Conservation (phyloP, 2,888 invertebrate species). For the Dendrolimus houi region DNA sequence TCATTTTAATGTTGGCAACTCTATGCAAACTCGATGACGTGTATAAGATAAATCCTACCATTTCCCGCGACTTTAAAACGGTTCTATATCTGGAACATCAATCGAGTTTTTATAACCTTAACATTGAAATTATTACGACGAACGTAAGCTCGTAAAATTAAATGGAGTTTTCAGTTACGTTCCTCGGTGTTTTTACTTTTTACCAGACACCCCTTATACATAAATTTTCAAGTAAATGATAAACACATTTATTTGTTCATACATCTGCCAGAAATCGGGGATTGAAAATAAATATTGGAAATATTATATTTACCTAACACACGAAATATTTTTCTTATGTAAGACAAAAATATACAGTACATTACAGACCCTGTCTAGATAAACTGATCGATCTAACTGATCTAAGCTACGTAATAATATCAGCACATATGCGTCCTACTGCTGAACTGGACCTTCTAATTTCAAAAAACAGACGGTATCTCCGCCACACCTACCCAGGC, state of each 20-base stretch:
- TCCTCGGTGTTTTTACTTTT: slow-evolving; percentile 10
- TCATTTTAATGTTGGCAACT: slow-evolving; percentile 1
- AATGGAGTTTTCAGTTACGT: slow-evolving; percentile 16
- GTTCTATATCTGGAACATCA: slow-evolving; percentile 30
- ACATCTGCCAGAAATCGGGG: slow-evolving; percentile 6
- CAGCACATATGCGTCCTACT: too few species aligned
- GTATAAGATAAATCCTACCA: slow-evolving; percentile 8
- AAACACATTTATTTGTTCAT: slow-evolving; percentile 15
- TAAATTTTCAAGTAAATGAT: slow-evolving; percentile 13
- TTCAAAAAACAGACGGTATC: too few species aligned
- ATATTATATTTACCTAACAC: not conserved
- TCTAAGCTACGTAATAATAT: too few species aligned
- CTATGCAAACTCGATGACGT: slow-evolving; percentile 9
- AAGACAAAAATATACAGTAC: too few species aligned
- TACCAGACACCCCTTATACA: slow-evolving; percentile 18
- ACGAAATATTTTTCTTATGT: too few species aligned
- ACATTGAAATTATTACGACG: slow-evolving; percentile 31
- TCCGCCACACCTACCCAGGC: too few species aligned
- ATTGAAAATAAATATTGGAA: not conserved
- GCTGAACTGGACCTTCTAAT: too few species aligned
- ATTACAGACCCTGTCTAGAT: too few species aligned
- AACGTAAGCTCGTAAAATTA: slow-evolving; percentile 26
- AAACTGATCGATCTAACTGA: too few species aligned
- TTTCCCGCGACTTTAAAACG: slow-evolving; percentile 12
- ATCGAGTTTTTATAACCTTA: slow-evolving; percentile 28